These are phyloP conservation scores for Tragelaphus buxtoni DNA, from an alignment of 2,113 vertebrate species.

Conservation along the genomic window DNA sequence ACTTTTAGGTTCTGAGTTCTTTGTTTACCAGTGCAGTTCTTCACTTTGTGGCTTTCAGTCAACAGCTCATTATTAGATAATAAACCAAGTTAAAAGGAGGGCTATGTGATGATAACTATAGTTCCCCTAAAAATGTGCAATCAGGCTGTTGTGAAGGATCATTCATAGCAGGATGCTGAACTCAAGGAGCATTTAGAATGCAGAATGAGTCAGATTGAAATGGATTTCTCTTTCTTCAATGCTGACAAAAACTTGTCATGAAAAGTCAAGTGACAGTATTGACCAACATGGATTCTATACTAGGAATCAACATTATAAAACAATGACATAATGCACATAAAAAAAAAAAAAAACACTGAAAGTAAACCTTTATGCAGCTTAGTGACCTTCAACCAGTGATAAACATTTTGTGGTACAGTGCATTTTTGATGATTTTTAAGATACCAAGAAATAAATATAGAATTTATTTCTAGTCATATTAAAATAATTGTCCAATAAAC, in stretches of 20 bases:
- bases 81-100: background rate
- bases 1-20: background rate
- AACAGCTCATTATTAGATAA: slow-evolving; percentile 8
- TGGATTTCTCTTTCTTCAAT: background rate
- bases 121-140: background rate
- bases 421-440: background rate
- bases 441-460: background rate
- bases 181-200: background rate
- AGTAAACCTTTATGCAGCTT: background rate
- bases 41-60: background rate
- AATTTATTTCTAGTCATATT: background rate
- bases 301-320: background rate
- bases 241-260: background rate
- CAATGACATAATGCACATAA: background rate
- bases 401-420: background rate
- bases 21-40: background rate
- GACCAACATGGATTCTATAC: background rate
- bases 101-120: background rate
- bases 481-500: background rate
- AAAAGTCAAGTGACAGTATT: background rate
- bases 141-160: background rate
- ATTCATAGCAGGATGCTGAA: background rate
- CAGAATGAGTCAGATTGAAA: background rate
- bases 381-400: background rate
- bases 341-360: background rate